Percentiles rank a stretch among this genome's conserved stretches.
These are phyloP conservation scores for Lepidochrysops patricia DNA, from an alignment of 2,888 invertebrate genomes.

Conservation along the genomic window DNA sequence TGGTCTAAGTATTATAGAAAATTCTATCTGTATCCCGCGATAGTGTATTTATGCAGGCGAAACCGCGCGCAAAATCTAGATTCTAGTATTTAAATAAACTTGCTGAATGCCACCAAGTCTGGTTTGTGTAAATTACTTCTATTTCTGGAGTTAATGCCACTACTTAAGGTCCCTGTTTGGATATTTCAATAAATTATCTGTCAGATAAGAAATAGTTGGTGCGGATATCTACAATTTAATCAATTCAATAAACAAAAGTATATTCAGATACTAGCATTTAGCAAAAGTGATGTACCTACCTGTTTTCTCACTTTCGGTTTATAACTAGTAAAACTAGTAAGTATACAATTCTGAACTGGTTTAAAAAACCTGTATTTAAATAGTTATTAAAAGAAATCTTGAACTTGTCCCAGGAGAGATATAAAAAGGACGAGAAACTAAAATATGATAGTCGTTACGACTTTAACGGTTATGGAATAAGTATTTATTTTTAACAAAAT, in stretches of 20 bases:
- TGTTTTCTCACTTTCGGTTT: neutral
- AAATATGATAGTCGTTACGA: neutral
- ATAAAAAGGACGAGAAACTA: neutral
- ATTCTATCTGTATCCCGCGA: too few relatives aligned
- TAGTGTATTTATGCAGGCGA: too few relatives aligned
- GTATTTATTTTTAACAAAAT: too few relatives aligned
- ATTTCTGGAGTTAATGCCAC: neutral
- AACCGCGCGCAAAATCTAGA: too few relatives aligned
- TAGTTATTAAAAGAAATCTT: constrained; percentile 5
- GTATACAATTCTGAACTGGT: neutral
- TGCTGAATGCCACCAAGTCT: neutral
- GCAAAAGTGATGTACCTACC: too few relatives aligned
- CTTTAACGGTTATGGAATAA: neutral
- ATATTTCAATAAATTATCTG: neutral
- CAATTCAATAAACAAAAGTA: too few relatives aligned
- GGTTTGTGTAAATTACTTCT: neutral
- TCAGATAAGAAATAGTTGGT: neutral
- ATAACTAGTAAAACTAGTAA: neutral
- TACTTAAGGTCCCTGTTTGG: neutral
- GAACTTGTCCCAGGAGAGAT: constrained; percentile 2
- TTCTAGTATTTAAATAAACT: constrained; percentile 1
- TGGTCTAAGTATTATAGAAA: too few relatives aligned
- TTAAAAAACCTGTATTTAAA: neutral
- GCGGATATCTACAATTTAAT: neutral
- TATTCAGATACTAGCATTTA: too few relatives aligned